Conservation (phyloP, 1,140 invertebrate genomes). For the Drosophila ambigua region DNA sequence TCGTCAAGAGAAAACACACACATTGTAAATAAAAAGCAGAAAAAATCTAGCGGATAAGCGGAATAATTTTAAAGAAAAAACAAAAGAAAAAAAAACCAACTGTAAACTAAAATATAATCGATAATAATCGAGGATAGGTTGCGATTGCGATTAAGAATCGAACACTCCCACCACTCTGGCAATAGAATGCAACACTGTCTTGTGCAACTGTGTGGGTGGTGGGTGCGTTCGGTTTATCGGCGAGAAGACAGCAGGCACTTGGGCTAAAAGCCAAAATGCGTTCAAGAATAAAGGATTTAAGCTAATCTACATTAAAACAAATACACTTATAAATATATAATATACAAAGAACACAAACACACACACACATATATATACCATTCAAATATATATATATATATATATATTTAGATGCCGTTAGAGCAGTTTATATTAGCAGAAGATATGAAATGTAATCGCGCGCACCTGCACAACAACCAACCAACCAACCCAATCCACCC, state of each 20-base stretch:
- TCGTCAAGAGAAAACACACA: constrained; percentile 30
- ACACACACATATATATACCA: constrained; percentile 34
- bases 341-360: constrained; percentile 6
- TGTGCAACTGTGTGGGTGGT: constrained; percentile 10
- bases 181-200: background rate
- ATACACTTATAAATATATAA: constrained; percentile 46
- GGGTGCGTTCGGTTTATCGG: constrained; percentile 26
- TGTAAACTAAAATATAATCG: constrained; percentile 15
- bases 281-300: constrained; percentile 39
- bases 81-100: constrained; percentile 12
- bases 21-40: constrained; percentile 59
- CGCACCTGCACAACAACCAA: constrained; percentile 38
- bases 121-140: constrained; percentile 2
- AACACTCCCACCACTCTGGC: constrained; percentile 25
- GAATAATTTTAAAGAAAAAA: constrained; percentile 18
- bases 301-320: constrained; percentile 24
- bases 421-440: constrained; percentile 30
- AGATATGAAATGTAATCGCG: constrained; percentile 47
- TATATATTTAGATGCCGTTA: constrained; percentile 28
- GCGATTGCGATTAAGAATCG: constrained; percentile 8
- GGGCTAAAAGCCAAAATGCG: constrained; percentile 66
- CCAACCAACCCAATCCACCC: constrained; percentile 13
- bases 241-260: constrained; percentile 45
- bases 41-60: constrained; percentile 32
- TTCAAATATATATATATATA: constrained; percentile 40